Evolutionary conservation across 2,888 invertebrate genomes (phyloP), one percentile per base, ranked within the genome.

Genomic region (Mystacides longicornis): DNA sequence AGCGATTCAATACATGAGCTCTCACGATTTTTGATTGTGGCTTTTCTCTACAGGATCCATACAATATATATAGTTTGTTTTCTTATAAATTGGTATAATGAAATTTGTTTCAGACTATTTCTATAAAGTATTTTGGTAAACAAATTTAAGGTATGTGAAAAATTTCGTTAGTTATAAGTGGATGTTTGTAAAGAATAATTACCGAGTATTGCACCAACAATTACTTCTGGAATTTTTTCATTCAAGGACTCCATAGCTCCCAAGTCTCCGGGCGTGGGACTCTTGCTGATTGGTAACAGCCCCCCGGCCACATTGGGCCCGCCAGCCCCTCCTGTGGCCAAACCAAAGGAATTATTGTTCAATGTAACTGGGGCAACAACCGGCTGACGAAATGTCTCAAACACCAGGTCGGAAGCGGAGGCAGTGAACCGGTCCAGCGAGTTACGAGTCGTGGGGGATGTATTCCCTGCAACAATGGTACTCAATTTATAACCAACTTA

Each of bases 181-280:
- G n/a, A n/a, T n/a, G n/a, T n/a, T n/a, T n/a, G n/a, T n/a, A n/a
- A n/a, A n/a, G n/a, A n/a, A n/a, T n/a, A 69, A 79, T 79, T 72
- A 80, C 93, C 97, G 73, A 97, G 82, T 69, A 98, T 94, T 70
- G 95, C 96, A 69, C 96, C 97, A 71, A 97, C 94, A 76, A 96
- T 93, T 75, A 89, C 86, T 81, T 94, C 93, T 58, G 93, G 87
- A 72, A 97, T 93, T 82, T 96, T 93, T 70, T 93, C 88, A 79
- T 91, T 91, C 80, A 89, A 90, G 69, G 86, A 81, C 77, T 91
- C 89, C 79, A 89, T 89, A 73, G 81, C 82, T 66, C 79, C 79
- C 67, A 81, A 78, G 77, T 88, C 89, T 64, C 86, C 87, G 63
- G 89, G 89, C 70, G 88, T 87, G 63, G 85, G 85, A 73, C 87